Evolutionary conservation across 2,888 invertebrate genomes (phyloP), one percentile per base, ranked within the genome.

Genomic region (Theristus sp.): DNA sequence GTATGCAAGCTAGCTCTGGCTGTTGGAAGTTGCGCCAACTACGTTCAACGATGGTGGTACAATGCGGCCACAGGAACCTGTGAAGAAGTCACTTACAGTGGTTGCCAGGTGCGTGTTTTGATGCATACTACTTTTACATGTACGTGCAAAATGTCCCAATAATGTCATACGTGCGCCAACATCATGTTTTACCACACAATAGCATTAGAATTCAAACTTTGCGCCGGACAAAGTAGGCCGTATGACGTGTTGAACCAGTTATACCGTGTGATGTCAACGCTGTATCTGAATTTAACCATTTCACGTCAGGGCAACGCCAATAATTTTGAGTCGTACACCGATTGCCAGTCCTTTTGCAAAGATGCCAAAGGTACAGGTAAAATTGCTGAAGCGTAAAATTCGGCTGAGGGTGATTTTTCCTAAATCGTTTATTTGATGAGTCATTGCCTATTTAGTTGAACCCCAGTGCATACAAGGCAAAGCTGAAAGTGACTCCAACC

Each of bases 381-480:
- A n/a, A n/a, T n/a, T n/a, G n/a, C n/a, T n/a, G n/a, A n/a, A n/a
- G n/a, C n/a, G n/a, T n/a, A n/a, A n/a, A n/a, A n/a, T n/a, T n/a
- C n/a, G n/a, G n/a, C n/a, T n/a, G n/a, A n/a, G n/a, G n/a, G n/a
- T 38, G 6, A 38, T 13, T 38, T 13, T 38, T 38, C 17, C 17
- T 38, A 38, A 13, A 38, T 38, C 17, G 38, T 38, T 17, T 38
- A 30, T 1, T 38, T 56, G n/a, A n/a, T n/a, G n/a, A n/a, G n/a
- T n/a, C n/a, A n/a, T n/a, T n/a, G n/a, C n/a, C n/a, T n/a, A n/a
- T 62, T 59, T 31, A 66, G 66, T 65, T 46, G 70, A 71, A 58
- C 71, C 71, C 26, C 70, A 70, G 62, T 72, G 72, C 62, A 68
- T 69, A 60, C 72, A 72, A 58, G 72, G 72, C 62, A 71, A 69